Base-by-base conservation (phyloP, 37 sponge, comb jelly and placozoan genomes). In the Mnemiopsis leidyi region DNA sequence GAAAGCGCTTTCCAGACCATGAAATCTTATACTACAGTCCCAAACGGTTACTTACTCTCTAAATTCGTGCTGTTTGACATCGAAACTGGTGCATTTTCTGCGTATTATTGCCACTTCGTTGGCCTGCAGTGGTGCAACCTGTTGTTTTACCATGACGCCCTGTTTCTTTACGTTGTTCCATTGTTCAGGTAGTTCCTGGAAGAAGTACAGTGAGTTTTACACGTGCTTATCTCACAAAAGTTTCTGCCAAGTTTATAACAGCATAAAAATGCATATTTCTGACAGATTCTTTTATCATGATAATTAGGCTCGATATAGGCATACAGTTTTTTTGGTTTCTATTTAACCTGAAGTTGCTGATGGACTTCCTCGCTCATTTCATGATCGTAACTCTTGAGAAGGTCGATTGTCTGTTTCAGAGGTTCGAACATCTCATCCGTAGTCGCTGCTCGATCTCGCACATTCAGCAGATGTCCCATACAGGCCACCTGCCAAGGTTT, bases 371-470 rank as follows among this genome's bases (percentile, higher is more conserved):
- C 99, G 16, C 95, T 88, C 96, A 98, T 94, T 85, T 98, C 97
- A 85, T 98, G 99, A n/a, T 95, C 97, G 76, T 98, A 98, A 18
- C 95, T 94, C 95, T 98, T 98, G 48, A 98, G 95, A 29, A 98
- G 94, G 32, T 98, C 99, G 88, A 98, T 98, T 69, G 96, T 97
- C 29, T 93, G 93, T 35, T 96, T 97, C 32, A 98, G 96, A 25
- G 99, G 99, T 61, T 98, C 99, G 95, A 98, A 98, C 96, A 98
- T 95, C 69, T 93, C 94, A 83, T 97, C 98, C 30, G 96, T 96
- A 68, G 69, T 20, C 0, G 96, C 39, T 28, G 95, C 95, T 28
- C 96, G 92, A 85, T 97, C 97, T 75, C 95, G 96, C 20, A 98
- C 96, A 36, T 96, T 96, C 36, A 96, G 39, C 29, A 98, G 94